Evolutionary conservation across 2,113 vertebrate genomes (phyloP).

Genomic region (Microcebus griseorufus): DNA sequence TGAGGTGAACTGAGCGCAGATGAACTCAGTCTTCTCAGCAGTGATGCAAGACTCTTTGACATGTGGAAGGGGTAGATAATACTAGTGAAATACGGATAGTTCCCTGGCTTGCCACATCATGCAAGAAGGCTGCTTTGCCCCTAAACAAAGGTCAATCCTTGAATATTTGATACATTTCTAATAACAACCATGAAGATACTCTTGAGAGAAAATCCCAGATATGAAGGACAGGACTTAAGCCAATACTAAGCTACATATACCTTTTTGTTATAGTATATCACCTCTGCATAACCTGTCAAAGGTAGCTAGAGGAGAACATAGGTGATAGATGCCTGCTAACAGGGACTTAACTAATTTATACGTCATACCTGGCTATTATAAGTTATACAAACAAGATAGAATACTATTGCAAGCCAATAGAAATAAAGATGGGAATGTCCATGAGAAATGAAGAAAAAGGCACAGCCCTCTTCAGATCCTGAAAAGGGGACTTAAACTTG

Average conservation of each 20-base stretch:
- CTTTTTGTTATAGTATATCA: neutral
- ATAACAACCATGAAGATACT: neutral
- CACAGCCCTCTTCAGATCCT: neutral
- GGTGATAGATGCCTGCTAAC: neutral
- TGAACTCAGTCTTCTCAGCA: neutral
- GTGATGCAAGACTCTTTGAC: neutral
- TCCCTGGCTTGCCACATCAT: neutral
- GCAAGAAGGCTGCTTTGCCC: neutral
- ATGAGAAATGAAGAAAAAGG: neutral
- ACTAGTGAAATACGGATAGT: neutral
- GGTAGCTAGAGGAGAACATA: neutral
- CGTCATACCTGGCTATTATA: neutral
- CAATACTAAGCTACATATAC: neutral
- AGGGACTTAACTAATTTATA: neutral
- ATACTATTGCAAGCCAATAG: neutral
- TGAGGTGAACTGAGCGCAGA: neutral
- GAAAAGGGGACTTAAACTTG: neutral
- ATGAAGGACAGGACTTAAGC: neutral
- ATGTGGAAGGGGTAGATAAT: neutral
- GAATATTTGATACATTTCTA: neutral
- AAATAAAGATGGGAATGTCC: neutral
- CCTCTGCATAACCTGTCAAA: neutral
- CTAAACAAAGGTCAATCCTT: neutral
- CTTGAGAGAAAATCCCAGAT: neutral
- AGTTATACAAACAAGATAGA: neutral